Conservation (phyloP, 2,113 vertebrate genomes). For the Centropus unirufus region DNA sequence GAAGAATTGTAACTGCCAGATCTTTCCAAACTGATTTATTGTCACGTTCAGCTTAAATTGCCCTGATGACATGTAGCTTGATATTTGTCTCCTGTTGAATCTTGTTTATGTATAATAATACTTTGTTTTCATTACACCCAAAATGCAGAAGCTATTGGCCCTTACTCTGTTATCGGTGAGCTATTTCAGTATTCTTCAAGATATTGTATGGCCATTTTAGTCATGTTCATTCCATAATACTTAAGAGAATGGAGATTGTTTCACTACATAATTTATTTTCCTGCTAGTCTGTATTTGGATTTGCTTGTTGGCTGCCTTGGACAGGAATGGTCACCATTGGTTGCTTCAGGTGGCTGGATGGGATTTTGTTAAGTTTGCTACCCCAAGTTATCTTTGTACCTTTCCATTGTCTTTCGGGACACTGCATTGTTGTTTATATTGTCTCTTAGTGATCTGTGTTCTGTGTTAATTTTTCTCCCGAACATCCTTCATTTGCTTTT, state of each 20-base stretch:
- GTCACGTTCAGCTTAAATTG: not conserved
- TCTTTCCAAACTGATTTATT: not conserved
- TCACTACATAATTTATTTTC: not conserved
- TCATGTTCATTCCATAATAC: not conserved
- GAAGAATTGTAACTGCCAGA: not conserved
- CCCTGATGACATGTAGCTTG: not conserved
- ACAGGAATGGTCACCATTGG: not conserved
- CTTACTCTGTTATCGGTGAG: not conserved
- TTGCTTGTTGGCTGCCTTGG: not conserved
- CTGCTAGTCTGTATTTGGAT: not conserved
- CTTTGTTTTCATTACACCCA: not conserved
- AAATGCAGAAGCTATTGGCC: not conserved
- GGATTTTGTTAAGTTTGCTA: not conserved
- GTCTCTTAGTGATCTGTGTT: not conserved
- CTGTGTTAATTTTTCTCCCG: not conserved
- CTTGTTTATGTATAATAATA: fast-evolving
- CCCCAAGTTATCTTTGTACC: not conserved
- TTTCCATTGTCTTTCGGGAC: not conserved
- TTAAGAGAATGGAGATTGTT: not conserved
- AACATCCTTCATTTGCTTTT: not conserved
- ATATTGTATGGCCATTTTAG: not conserved
- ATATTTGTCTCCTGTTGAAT: not conserved
- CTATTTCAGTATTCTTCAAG: not conserved
- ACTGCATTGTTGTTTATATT: not conserved
- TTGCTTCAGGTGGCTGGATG: not conserved